Evolutionary conservation across 2,888 invertebrate species (phyloP), one percentile per base, ranked within the genome.

Genomic region (Eupithecia centaureata): DNA sequence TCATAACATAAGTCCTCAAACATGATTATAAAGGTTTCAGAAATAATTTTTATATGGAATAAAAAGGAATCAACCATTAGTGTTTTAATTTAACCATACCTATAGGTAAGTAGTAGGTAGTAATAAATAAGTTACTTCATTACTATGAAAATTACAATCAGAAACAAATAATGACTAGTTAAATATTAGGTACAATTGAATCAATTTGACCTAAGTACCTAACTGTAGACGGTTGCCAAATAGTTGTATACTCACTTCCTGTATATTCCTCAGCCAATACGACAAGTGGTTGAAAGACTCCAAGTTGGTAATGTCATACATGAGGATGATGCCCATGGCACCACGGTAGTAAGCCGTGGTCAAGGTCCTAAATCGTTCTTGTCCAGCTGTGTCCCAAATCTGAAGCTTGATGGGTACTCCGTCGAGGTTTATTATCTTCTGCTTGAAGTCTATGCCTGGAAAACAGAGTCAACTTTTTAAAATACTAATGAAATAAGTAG

Each of bases 331-430:
- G 62, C 98, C 98, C 97, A 97, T 97, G 15, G 97, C 97, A 5
- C 97, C 98, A 58, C 97, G 94, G 88, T 97, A 98, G 88, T 98
- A 97, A 5, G 97, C 97, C 13, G 97, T 97, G 60, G 97, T 97
- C 73, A 98, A 90, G 10, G 97, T 97, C 47, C 97, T 94, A 88
- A 97, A 97, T 69, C 93, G 82, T 75, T 93, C 93, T 80, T 97
- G 96, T 0, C 97, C 97, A 12, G 97, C 97, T 0, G 97, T 97
- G 85, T 98, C 97, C 98, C 97, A 97, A 86, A 96, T 96, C 89
- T 96, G 96, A 61, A 96, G 92, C 87, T 97, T 97, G 79, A 97
- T 96, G 61, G 97, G 97, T 66, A 96, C 96, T 13, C 97, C 97
- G 85, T 97, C 97, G 79, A 97, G 93, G 86, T 97, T 97, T 81